Base-by-base conservation (phyloP, 2,797 vertebrate genomes). In the Acrossocheilus wenchowensis region DNA sequence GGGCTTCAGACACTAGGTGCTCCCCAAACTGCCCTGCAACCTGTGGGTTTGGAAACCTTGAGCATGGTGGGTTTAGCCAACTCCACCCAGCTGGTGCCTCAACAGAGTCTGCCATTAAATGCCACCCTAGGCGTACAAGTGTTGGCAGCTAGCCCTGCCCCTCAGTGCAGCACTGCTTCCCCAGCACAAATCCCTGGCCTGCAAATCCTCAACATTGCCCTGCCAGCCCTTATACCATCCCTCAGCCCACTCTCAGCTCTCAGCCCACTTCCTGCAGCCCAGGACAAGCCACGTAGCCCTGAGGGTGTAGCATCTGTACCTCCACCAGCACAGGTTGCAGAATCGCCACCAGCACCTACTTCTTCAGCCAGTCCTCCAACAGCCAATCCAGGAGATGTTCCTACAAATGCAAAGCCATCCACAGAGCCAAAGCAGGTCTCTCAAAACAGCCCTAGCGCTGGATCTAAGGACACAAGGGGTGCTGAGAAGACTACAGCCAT, bases 171-270 rank as follows among this genome's bases (percentile, higher is more conserved):
- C 68, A 90, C 95, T 4, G 93, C 91, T 74, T 93, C 96, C 0
- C 96, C 95, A 90, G 90, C 95, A 0, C 97, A 96, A 85, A 91
- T 98, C 41, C 96, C 98, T 0, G 94, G 97, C 41, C 93, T 99
- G 82, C 98, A 99, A 93, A 97, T 99, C 69, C 90, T 99, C 2
- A 99, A 99, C 93, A 97, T 99, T 2, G 95, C 97, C 64, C 91
- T 99, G 89, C 98, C 98, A 0, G 94, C 98, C 34, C 92, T 99
- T 86, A 97, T 99, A 64, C 97, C 98, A 17, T 96, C 98, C 0
- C 93, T 98, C 17, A 95, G 96, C 87, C 96, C 96, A 0, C 90
- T 96, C 0, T 82, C 93, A 0, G 0, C 92, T 15, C 90, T 94
- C 0, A 92, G 95, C 50, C 94, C 94, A 43, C 90, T 93, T 11